Conservation (phyloP, 2,113 vertebrate genomes). For the Lepus americanus region DNA sequence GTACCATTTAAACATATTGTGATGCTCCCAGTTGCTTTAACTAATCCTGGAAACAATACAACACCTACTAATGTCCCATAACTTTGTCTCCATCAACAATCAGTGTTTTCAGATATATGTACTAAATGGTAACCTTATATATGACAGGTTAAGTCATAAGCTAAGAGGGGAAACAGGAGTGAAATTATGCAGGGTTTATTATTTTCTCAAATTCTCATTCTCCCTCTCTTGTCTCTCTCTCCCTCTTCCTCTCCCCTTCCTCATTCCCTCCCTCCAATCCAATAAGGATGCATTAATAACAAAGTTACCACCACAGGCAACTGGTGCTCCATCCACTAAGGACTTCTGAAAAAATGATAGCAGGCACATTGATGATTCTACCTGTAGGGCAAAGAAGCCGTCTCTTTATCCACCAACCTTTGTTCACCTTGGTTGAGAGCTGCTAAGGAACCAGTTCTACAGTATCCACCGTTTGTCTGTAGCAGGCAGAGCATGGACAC, state of each 20-base stretch:
- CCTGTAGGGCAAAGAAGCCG: not conserved
- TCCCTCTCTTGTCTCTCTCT: no score
- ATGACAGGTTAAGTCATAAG: not conserved
- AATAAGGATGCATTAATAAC: not conserved
- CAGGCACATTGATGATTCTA: not conserved
- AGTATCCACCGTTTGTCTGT: not conserved
- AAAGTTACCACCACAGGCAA: not conserved
- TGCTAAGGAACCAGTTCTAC: not conserved
- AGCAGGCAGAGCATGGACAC: not conserved
- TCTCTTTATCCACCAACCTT: not conserved
- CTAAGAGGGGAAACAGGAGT: no score
- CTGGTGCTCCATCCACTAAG: not conserved
- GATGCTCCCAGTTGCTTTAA: not conserved
- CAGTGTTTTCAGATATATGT: not conserved
- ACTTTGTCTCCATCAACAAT: not conserved
- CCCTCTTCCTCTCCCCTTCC: no score
- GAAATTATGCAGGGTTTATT: no score
- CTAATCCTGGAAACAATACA: not conserved
- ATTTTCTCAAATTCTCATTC: no score
- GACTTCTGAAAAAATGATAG: not conserved
- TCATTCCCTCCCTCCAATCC: no score
- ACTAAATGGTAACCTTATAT: not conserved
- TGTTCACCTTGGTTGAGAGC: not conserved
- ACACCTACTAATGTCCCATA: not conserved
- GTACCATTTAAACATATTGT: not conserved